Base-by-base conservation (phyloP, 2,888 invertebrate species). In the Netelia virgata region DNA sequence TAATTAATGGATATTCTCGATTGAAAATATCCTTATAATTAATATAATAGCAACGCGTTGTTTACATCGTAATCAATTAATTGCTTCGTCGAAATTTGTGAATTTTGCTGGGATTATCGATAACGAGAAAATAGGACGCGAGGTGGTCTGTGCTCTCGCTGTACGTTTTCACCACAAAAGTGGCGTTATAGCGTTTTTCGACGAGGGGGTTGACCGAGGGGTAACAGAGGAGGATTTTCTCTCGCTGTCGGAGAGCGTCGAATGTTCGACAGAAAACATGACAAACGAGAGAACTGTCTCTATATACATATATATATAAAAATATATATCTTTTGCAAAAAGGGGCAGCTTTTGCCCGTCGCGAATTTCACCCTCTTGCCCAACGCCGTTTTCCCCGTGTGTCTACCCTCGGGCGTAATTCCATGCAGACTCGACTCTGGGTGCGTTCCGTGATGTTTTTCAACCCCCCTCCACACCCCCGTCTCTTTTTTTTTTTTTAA, bases 291-390 rank as follows among this genome's bases (percentile, higher is more conserved):
- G 50, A 10, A 9, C 28, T 47, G 16, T 43, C 14, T 20, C 20
- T 66, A 28, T 43, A 16, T 50, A 20, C 55, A 20, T 47, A 11
- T 36, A 3, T 64, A 3, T 16, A n/a, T n/a, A n/a, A n/a, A 11
- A 16, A 0, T 55, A 1, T 18, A 16, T n/a, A 43, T 50, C 41
- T 16, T 57, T 53, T 68, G 50, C 47, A 66, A 36, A 36, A 72
- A 82, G 59, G 69, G 73, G 53, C 61, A 73, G 73, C 61, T 69
- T 77, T 74, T 69, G 18, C 41, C 36, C 23, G 55, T 55, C 50
- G 23, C 64, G 64, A 59, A 72, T 64, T 76, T 57, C 64, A 59
- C 57, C 75, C 81, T 75, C 68, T 82, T 77, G 43, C 50, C 59
- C 53, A 63, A 47, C 69, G 68, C 83, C 73, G 55, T 53, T 61